Base-by-base conservation (phyloP, 2,888 invertebrate genomes). In the Stenoptilia bipunctidactyla region DNA sequence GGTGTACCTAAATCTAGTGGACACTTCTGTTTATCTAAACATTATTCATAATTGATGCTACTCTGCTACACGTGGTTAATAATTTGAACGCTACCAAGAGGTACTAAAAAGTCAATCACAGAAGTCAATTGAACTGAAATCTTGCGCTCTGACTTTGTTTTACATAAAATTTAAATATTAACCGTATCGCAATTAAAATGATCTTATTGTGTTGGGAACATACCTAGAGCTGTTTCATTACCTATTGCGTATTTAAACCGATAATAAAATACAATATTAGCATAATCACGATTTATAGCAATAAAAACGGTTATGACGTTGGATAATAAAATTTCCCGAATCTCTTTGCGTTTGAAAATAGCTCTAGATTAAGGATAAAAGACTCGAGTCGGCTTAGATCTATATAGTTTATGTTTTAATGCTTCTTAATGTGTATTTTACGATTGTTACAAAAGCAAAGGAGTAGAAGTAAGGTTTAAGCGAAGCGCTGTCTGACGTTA, bases 401-500 rank as follows among this genome's bases (percentile, higher is more conserved):
- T 62, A 66, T 61, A 66, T 59, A 65, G 59, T 53, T 52, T 57
- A 61, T 63, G 61, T 71, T 66, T 74, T 80, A 80, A 82, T 82
- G 83, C 80, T 65, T 67, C 76, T 79, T 83, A 83, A 82, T 82
- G 82, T 74, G 75, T 64, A 79, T 82, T 83, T 83, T 83, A 83
- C 74, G 82, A 75, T 73, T 71, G 74, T 82, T 80, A 75, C 80
- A 77, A 74, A 80, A 80, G 74, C 76, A 61, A 66, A 65, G 65
- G 68, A 71, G 69, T 80, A 79, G 74, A 68, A 77, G 77, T 73
- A 69, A 68, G 63, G 64, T 65, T 71, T 69, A 72, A 80, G 75
- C 77, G 79, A 75, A 73, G 67, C 62, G 75, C 20, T 77, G 75
- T 80, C 75, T 69, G 64, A 59, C 56, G 76, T 79, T 79, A 82